Percentiles rank a stretch among this genome's conserved stretches.
These are phyloP conservation scores for Ophraella communa DNA, from an alignment of 2,888 invertebrate genomes.

Conservation along the genomic window DNA sequence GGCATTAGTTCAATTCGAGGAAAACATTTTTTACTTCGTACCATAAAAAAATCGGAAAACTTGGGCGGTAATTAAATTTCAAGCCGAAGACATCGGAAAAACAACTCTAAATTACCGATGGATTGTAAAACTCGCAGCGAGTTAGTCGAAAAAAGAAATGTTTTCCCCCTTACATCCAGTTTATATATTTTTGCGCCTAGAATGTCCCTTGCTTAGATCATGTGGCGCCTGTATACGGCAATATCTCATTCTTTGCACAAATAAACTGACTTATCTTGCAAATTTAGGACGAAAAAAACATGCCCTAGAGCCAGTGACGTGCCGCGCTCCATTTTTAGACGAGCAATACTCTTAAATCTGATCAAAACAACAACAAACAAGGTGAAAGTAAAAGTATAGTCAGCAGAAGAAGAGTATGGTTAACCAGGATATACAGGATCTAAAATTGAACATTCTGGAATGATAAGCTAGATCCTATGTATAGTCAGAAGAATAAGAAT, in stretches of 20 bases:
- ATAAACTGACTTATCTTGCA: conserved; percentile 57
- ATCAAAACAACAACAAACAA: too few relatives aligned
- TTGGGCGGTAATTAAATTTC: conserved; percentile 28
- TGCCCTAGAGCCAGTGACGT: conserved; percentile 43
- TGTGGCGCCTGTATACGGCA: conserved; percentile 53
- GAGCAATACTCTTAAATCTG: too few relatives aligned
- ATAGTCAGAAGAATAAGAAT: too few relatives aligned
- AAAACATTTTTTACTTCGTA: conserved; percentile 10
- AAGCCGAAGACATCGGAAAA: conserved; percentile 26
- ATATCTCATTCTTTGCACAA: conserved; percentile 57
- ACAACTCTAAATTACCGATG: conserved; percentile 40
- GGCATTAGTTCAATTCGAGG: conserved; percentile 12
- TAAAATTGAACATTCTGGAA: too few relatives aligned
- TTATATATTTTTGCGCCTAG: neutral
- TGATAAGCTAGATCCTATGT: too few relatives aligned
- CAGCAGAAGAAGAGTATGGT: too few relatives aligned
- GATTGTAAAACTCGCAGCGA: conserved; percentile 37
- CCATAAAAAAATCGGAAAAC: conserved; percentile 17
- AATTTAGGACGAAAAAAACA: conserved; percentile 57
- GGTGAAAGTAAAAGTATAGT: too few relatives aligned
- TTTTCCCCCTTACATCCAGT: conserved; percentile 18
- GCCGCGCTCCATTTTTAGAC: neutral
- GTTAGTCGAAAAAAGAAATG: conserved; percentile 38
- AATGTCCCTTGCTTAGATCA: conserved; percentile 42
- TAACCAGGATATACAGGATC: too few relatives aligned